Evolutionary conservation across 30 jellyfish, hydroid and myxozoan genomes (phyloP).

Genomic region (Euphysa ruthae): DNA sequence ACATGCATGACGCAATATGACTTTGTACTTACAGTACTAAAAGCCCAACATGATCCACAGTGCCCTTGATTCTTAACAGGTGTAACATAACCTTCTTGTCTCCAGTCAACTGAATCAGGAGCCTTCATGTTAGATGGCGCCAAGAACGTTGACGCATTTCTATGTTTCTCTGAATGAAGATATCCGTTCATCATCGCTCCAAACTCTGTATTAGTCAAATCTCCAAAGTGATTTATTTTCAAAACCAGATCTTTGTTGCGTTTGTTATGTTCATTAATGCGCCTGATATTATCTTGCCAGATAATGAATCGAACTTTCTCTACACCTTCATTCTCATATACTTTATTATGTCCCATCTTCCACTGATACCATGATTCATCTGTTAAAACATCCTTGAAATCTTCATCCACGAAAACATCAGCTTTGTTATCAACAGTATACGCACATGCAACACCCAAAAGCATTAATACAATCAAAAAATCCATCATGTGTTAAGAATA

Average conservation of each 20-base stretch:
- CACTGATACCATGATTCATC: constrained; percentile 75
- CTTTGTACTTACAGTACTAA: constrained; percentile 71
- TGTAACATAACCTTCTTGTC: constrained; percentile 78
- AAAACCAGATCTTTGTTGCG: constrained; percentile 19
- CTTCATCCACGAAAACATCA: too few relatives aligned
- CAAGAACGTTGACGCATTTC: constrained; percentile 46
- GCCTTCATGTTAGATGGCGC: constrained; percentile 43
- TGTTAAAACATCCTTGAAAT: constrained; percentile 14
- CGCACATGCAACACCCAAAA: constrained; percentile 21
- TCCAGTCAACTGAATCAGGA: constrained; percentile 89
- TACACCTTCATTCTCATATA: constrained; percentile 57
- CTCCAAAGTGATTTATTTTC: constrained; percentile 85
- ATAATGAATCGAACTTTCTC: constrained; percentile 64
- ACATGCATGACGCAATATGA: too few relatives aligned
- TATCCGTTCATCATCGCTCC: constrained; percentile 45
- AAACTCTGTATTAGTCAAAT: constrained; percentile 63
- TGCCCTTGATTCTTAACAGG: constrained; percentile 90
- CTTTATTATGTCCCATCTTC: constrained; percentile 54
- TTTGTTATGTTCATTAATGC: constrained; percentile 44
- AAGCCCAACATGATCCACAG: constrained; percentile 97
- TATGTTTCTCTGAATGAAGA: neutral
- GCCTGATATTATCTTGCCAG: constrained; percentile 75
- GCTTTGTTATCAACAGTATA: constrained; percentile 5
- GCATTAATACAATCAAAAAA: neutral
- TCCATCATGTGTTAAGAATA: too few relatives aligned